Evolutionary conservation across 2,113 vertebrate species (phyloP).

Genomic region (Harpagus bidentatus): DNA sequence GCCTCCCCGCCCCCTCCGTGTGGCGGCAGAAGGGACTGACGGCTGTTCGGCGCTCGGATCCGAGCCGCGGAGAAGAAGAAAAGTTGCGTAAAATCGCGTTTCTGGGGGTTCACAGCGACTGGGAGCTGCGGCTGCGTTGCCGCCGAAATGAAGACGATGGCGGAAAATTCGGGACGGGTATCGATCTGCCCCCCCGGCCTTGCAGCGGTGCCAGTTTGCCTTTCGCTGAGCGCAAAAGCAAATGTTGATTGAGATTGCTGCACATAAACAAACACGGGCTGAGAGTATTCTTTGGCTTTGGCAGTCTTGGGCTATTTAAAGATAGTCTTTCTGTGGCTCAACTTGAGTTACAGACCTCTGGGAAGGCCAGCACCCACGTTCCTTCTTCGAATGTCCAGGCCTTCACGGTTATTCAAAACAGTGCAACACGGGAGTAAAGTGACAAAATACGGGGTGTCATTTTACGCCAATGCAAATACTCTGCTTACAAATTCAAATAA

Average conservation of each 20-base stretch:
- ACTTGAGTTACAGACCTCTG: background rate
- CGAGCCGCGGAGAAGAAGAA: background rate
- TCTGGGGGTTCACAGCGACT: background rate
- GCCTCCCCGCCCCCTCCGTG: background rate
- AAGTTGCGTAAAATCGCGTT: background rate
- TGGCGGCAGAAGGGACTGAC: background rate
- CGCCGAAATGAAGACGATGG: background rate
- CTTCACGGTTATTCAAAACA: background rate
- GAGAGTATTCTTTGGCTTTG: background rate
- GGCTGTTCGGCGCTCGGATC: accelerated
- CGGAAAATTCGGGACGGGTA: background rate
- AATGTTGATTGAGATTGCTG: constrained; percentile 58
- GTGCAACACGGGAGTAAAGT: background rate
- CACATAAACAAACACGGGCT: background rate
- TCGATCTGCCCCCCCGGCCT: constrained; percentile 22
- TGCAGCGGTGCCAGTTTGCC: background rate
- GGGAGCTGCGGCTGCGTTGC: background rate
- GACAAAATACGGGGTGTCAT: background rate
- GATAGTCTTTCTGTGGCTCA: background rate
- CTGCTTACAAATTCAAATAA: background rate
- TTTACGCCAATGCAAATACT: background rate
- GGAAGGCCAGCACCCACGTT: background rate
- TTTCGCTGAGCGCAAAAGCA: constrained; percentile 13
- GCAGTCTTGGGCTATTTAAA: constrained; percentile 10
- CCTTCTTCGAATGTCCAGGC: background rate